Percentiles rank a stretch among this genome's conserved stretches.
phyloP scores from a whole-genome alignment of 1,140 invertebrate genomes.

The Oryctes rhinoceros region DNA sequence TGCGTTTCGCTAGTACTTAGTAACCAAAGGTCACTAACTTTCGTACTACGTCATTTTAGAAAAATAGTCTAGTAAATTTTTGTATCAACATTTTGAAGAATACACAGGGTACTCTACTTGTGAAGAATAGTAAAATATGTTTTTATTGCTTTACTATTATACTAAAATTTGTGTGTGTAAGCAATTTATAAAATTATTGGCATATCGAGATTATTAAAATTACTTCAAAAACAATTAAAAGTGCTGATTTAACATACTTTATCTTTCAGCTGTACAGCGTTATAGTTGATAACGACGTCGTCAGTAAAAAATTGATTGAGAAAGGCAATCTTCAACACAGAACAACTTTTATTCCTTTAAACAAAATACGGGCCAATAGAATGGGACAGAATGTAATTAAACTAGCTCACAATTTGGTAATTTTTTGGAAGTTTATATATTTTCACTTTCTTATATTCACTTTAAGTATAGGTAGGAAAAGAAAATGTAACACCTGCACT shows the following conservation, averaged over 20 bases:
- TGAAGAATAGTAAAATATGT: no score
- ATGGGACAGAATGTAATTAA: conserved; percentile 71
- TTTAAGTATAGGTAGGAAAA: conserved; percentile 67
- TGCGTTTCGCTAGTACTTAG: no score
- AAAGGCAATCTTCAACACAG: conserved; percentile 80
- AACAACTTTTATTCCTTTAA: conserved; percentile 91
- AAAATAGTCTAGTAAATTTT: no score
- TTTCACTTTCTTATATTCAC: not conserved
- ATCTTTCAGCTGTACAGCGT: conserved; percentile 84
- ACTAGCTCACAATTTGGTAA: conserved; percentile 78
- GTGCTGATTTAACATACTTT: no score
- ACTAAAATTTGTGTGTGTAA: not conserved
- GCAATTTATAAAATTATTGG: not conserved
- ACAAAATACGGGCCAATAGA: conserved; percentile 78
- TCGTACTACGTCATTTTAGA: no score
- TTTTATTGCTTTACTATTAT: no score
- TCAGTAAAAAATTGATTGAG: conserved; percentile 85
- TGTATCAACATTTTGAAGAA: not conserved
- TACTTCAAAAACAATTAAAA: no score
- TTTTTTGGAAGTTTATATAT: conserved; percentile 51
- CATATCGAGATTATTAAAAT: not conserved
- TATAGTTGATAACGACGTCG: conserved; percentile 87
- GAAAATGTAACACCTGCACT: conserved; percentile 87
- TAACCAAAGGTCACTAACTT: no score
- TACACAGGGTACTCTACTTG: not conserved